Base-by-base conservation (phyloP, 2,113 vertebrate genomes). In the Corydoras maculifer region DNA sequence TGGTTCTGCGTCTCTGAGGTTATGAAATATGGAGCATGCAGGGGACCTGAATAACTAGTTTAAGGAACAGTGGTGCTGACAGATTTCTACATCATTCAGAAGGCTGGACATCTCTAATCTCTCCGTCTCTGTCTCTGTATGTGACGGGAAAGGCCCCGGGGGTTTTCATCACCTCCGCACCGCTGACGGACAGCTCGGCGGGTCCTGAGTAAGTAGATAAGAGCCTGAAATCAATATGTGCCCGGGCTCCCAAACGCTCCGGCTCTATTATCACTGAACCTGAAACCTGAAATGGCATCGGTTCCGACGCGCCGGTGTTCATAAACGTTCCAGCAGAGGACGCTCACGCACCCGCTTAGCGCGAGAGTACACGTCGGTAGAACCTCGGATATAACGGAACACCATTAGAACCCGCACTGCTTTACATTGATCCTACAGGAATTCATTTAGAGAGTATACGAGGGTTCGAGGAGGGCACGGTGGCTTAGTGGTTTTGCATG, bases 121-220 rank as follows among this genome's bases (percentile, higher is more conserved):
- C 9, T 59, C 58, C 3, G 9, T 59, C 7, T 53, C 58, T 9
- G 9, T 59, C 7, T 53, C 8, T 43, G 5, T 2, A 43, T 68
- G 65, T 63, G 30, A 60, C 15, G 59, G 60, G 7, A 60, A 65
- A 55, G 32, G 31, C 29, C 6, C 72, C 43, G 50, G 51, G 69
- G 58, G 29, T 31, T 68, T 29, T 18, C 15, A 35, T 72, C 13
- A 60, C 60, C 32, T 29, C 12, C 9, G 15, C 32, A 32, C 15
- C 48, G 32, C 51, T 68, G 72, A 10, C 54, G 64, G 53, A 64
- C 18, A 68, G 55, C 48, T 15, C 18, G 43, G 5, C 25, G 8
- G 15, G 54, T 43, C 12, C 29, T 10, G 32, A 49, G 18, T 35
- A 8, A 15, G 1, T 10, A 67, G 61, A 69, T 72, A 50, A 75